A percentile compares a stretch with the other conserved stretches of the same genome.
These are phyloP conservation scores for Drosophila pseudoananassae DNA, from an alignment of 1,140 invertebrate species.

Conservation along the genomic window DNA sequence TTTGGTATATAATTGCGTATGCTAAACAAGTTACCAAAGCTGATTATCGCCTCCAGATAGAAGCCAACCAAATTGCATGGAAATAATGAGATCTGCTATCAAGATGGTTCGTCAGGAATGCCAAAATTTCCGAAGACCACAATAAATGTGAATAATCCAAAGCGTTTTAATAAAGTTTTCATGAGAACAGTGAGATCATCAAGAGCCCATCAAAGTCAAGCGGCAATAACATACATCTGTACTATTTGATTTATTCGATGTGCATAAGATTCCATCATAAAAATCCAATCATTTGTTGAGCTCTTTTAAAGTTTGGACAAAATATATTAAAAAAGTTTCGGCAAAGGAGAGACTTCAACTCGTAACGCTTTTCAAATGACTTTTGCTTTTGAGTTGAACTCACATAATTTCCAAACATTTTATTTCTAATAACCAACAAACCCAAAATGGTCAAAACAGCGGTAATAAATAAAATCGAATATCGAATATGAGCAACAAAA, in stretches of 20 bases:
- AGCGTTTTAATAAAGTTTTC: conserved; percentile 7
- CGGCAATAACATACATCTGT: background rate
- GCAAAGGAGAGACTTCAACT: conserved; percentile 35
- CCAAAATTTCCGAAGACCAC: background rate
- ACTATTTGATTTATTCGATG: conserved; percentile 27
- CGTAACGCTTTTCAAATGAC: conserved; percentile 37
- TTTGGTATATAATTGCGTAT: conserved; percentile 53
- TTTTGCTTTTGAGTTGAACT: conserved; percentile 61
- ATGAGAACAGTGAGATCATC: conserved; percentile 27
- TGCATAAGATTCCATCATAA: background rate
- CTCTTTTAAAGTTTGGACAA: conserved; percentile 14
- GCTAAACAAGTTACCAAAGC: conserved; percentile 42
- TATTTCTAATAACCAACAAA: conserved; percentile 41
- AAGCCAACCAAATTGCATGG: conserved; percentile 27
- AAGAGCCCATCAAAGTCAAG: conserved; percentile 24
- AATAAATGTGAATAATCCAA: conserved; percentile 7
- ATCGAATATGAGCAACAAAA: conserved; percentile 48
- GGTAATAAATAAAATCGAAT: conserved; percentile 66
- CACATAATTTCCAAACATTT: conserved; percentile 71
- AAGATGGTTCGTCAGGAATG: conserved; percentile 27
- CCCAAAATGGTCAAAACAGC: conserved; percentile 64
- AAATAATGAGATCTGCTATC: conserved; percentile 44
- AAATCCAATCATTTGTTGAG: background rate
- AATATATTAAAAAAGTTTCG: conserved; percentile 54
- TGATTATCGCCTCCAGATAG: conserved; percentile 46